Base-by-base conservation (phyloP, 1,140 invertebrate species). In the Cydia strobilella region DNA sequence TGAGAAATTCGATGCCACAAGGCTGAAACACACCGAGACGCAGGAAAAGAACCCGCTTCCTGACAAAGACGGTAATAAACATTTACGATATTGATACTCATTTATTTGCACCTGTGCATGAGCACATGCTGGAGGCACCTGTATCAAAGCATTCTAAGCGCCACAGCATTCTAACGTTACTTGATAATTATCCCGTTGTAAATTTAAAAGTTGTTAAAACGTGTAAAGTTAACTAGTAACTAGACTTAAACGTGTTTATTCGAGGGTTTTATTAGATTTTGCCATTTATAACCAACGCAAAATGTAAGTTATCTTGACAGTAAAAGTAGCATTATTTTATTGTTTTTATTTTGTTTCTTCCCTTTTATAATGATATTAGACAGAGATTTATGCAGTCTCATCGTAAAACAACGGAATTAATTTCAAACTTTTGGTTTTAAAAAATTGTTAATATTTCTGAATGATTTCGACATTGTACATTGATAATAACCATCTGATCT, bases 1-100 rank as follows among this genome's bases (percentile, higher is more conserved):
- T 80, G 96, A 97, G 89, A 94, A 94, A 75, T 98, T 98, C 86
- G 96, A 98, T 89, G 93, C 96, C 63, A 95, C 93, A 76, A 96
- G 96, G 87, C 93, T 99, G 89, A 99, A 98, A 93, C 98, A 98
- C 87, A 97, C 97, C 25, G 96, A 98, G 91, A 99, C 98, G 42
- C 95, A 97, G 84, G 98, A 98, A 90, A 99, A 99, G 92, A 98
- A 98, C 90, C 95, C 97, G 62, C 95, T 99, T 82, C 98, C 98
- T 63, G 97, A 98, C 88, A 98, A 98, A 95, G 97, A 98, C 94
- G 97, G 98, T 99, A 94, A 59, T 23, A 59, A 23, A 23, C 6
- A 59, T 59, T 18, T 23, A 23, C 54, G 76, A 69, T 42, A 72
- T 72, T 77, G 39, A 18, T 20, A 39, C 5, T 25, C 18, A 5